Base-by-base conservation (phyloP, 2,888 invertebrate genomes). In the Terebella lapidaria region DNA sequence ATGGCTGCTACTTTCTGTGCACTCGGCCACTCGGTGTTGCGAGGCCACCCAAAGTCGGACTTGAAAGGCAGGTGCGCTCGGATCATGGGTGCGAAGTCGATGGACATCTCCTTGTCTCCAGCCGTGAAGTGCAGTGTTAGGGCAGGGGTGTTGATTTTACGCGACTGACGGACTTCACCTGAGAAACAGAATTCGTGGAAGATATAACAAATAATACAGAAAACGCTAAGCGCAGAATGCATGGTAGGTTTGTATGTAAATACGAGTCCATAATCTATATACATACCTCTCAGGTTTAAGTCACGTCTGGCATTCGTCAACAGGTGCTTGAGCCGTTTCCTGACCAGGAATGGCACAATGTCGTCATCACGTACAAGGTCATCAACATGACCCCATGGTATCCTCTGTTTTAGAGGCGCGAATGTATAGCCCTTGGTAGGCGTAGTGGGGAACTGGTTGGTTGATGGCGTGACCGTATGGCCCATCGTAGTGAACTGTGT, bases 1-100 rank as follows among this genome's bases (percentile, higher is more conserved):
- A 64, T 49, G n/a, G 15, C 27, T 3, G 45, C 55, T 10, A 59
- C 51, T 47, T 59, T 64, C 10, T 61, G 57, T 5, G 30, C 2
- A 2, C 29, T 18, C 30, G 42, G 42, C 42, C 42, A 35, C 10
- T n/a, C 10, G n/a, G n/a, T n/a, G 10, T n/a, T n/a, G 10, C 42
- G 26, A 2, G 60, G 60, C 63, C 63, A 63, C 0, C 42, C 56
- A 29, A 26, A 46, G 28, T 20, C 25, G 54, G 2, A 26, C 1
- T 15, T 22, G 56, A 59, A 59, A 22, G 47, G 47, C 27, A 59
- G 54, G 2, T 28, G 27, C 18, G 47, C 49, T 2, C 30, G 46
- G 29, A 56, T 26, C 25, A 59, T 30, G 3, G 47, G 56, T 3
- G 59, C 59, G 30, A 59, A 56, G 29, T 59, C 59, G 15, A 59